Evolutionary conservation across 2,888 invertebrate genomes (phyloP).

Genomic region (Eupithecia vulgata): DNA sequence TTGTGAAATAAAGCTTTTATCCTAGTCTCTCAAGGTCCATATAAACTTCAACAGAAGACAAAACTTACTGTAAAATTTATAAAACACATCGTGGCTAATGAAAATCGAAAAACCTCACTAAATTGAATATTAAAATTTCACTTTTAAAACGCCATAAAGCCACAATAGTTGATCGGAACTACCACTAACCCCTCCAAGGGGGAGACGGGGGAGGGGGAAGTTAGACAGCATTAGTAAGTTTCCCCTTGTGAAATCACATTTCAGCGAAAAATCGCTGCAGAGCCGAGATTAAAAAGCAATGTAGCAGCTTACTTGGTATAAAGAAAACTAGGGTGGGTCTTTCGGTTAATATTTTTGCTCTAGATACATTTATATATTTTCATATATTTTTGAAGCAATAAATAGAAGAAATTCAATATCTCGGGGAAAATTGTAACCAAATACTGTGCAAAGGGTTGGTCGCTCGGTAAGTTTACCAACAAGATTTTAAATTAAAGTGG

Average conservation of each 20-base stretch:
- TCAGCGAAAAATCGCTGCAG: conserved; percentile 10
- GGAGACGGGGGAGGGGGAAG: background rate
- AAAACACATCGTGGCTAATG: background rate
- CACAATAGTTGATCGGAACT: background rate
- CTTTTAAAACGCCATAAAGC: background rate
- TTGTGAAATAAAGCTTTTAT: no score
- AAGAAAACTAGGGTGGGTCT: background rate
- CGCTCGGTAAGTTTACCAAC: background rate
- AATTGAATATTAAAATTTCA: background rate
- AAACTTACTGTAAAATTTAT: no score
- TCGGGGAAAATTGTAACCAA: background rate
- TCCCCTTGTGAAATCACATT: background rate
- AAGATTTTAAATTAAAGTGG: no score
- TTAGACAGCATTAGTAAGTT: conserved; percentile 6
- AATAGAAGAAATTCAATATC: background rate
- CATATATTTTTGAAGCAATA: background rate
- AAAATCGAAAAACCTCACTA: background rate
- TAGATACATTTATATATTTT: no score
- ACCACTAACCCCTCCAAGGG: background rate
- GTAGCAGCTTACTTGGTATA: conserved; percentile 6
- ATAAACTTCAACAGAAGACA: no score
- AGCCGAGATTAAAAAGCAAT: conserved; percentile 18
- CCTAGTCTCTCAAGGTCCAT: no score
- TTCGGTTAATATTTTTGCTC: background rate
- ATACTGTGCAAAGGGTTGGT: background rate